Evolutionary conservation across 2,797 vertebrate genomes (phyloP), one percentile per base, ranked within the genome.

Genomic region (Sebastes hopkinsi): DNA sequence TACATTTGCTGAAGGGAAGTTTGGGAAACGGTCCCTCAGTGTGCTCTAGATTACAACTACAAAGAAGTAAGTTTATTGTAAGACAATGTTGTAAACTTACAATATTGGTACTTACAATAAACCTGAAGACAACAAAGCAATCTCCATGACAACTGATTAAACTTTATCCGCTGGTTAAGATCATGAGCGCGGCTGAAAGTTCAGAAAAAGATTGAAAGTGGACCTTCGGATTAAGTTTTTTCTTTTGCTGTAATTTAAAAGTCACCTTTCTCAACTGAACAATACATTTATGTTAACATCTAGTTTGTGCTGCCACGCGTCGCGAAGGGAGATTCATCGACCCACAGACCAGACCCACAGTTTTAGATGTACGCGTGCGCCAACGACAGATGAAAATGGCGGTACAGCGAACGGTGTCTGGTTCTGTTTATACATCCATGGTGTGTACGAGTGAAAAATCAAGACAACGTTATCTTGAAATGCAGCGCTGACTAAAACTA

Each of bases 391-490:
- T 46, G 42, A 46, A 46, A 46, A 46, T 8, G 42, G 16, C 3
- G 1, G 16, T 18, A 18, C 42, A 46, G 42, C 42, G 38, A 42
- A 42, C 38, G 14, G 38, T 42, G 16, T 42, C 13, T 38, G 0
- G 36, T 38, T 38, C 36, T 14, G 13, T 38, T 38, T 6, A 38
- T 14, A 38, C 36, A 38, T 38, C 36, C 12, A 14, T 38, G 36
- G 2, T 38, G 36, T 38, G 12, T 14, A 38, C 0, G 0, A 14
- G 0, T 38, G 36, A 38, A 38, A 38, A 38, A 38, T 38, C 36
- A 38, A 38, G 1, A 46, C 16, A 18, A 46, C 2, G 0, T 8
- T 46, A 18, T 46, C 16, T 18, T 46, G 42, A 46, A 46, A 46
- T 18, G 42, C 42, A 46, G 7, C 16, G 16, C 16, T 46, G 42